These are phyloP conservation scores for Heliconius cydno DNA, from an alignment of 2,888 invertebrate genomes.

Conservation along the genomic window DNA sequence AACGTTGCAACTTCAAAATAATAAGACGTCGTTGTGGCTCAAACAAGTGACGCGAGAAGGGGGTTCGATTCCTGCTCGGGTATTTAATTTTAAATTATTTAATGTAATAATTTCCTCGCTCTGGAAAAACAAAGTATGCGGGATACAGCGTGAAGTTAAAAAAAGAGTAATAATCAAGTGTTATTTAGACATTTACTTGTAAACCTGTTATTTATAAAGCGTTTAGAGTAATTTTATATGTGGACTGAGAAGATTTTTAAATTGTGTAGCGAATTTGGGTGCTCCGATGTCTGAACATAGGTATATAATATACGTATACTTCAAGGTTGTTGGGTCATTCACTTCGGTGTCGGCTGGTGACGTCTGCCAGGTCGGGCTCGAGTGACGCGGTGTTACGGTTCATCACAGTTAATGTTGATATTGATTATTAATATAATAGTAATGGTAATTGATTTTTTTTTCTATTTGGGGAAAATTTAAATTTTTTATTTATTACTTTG, in stretches of 20 bases:
- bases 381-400: constrained; percentile 31
- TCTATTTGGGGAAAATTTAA: too few relatives aligned
- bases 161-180: constrained; percentile 5
- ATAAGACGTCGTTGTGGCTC: not conserved
- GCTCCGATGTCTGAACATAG: constrained; percentile 28
- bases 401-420: constrained; percentile 24
- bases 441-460: too few relatives aligned
- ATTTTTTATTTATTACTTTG: too few relatives aligned
- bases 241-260: constrained; percentile 27
- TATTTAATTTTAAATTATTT: not conserved
- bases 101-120: not conserved
- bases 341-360: constrained; percentile 43
- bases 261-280: constrained; percentile 43
- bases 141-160: not conserved
- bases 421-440: not conserved
- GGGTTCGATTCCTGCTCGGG: not conserved
- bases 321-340: constrained; percentile 49
- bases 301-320: constrained; percentile 36
- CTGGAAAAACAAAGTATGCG: not conserved
- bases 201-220: constrained; percentile 35
- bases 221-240: constrained; percentile 34
- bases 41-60: not conserved
- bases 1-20: not conserved
- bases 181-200: constrained; percentile 31
- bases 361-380: constrained; percentile 42